Evolutionary conservation across 2,888 invertebrate species (phyloP).

Genomic region (Anthophora plumipes): DNA sequence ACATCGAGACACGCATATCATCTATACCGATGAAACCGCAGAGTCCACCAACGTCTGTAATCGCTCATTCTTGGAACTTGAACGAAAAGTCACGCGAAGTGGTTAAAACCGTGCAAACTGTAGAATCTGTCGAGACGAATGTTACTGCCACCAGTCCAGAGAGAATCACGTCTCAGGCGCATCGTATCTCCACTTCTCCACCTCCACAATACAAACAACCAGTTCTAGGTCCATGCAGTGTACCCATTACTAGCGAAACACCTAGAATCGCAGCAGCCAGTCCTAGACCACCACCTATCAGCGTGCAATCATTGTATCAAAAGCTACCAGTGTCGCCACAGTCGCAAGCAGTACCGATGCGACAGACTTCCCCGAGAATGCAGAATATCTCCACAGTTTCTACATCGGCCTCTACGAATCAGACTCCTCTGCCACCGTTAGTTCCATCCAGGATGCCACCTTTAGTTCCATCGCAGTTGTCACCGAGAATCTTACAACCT

Average conservation of each 20-base stretch:
- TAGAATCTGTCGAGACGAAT: conserved; percentile 72
- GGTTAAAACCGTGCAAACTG: conserved; percentile 64
- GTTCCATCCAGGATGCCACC: conserved; percentile 79
- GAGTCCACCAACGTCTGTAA: conserved; percentile 85
- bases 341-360: conserved; percentile 77
- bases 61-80: conserved; percentile 87
- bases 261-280: conserved; percentile 72
- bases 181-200: conserved; percentile 63
- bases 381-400: conserved; percentile 71
- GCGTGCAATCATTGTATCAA: conserved; percentile 79
- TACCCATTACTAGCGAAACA: conserved; percentile 75
- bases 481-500: conserved; percentile 77
- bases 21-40: conserved; percentile 67
- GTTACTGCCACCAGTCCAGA: conserved; percentile 72
- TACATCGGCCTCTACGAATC: conserved; percentile 61
- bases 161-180: conserved; percentile 56
- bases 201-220: conserved; percentile 75
- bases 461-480: conserved; percentile 74
- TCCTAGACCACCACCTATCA: conserved; percentile 72
- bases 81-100: conserved; percentile 85
- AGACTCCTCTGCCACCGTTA: conserved; percentile 75
- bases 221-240: conserved; percentile 71
- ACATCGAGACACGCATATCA: conserved; percentile 67
- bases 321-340: conserved; percentile 80
- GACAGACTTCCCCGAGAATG: conserved; percentile 79